Evolutionary conservation across 1,140 invertebrate genomes (phyloP), one percentile per base, ranked within the genome.

Genomic region (Camponotus pennsylvanicus): DNA sequence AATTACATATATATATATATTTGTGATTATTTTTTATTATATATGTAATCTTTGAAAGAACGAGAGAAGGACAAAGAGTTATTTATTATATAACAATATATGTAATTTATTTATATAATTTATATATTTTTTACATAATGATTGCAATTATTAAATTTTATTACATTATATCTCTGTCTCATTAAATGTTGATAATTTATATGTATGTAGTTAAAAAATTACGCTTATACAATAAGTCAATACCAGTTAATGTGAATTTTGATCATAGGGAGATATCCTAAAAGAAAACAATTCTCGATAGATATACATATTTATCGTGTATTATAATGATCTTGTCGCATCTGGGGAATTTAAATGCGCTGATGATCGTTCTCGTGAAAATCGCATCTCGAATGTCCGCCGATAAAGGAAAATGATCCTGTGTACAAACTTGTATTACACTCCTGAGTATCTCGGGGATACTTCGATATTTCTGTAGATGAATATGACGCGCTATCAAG

Each of bases 401-500:
- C 49, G 21, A 80, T 70, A 80, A 57, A 80, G 49, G 9, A 57
- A 70, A 80, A 80, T 37, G 78, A 59, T 55, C 42, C 40, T 37
- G 42, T 32, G n/a, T 79, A 67, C 61, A 4, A 67, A 69, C 77
- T 57, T 80, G 57, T 80, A 70, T 70, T 18, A 37, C 34, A 18
- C 21, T 32, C n/a, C 13, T 27, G 63, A 15, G 2, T 45, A 61
- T 27, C 34, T n/a, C 15, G 7, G 9, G 27, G 32, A 69, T 57
- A 42, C 1, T 55, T 32, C 13, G 67, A 4, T n/a, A 69, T 9
- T 70, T 57, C 15, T 70, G 42, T 37, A 8, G 21, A 11, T 70
- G 34, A n/a, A 32, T 40, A 55, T n/a, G 21, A 69, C n/a, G 64
- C 34, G 64, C 11, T 61, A 70, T 70, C 55, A 57, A 80, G 13